Evolutionary conservation across 2,113 vertebrate genomes (phyloP), one percentile per base, ranked within the genome.

Genomic region (Corapipo altera): DNA sequence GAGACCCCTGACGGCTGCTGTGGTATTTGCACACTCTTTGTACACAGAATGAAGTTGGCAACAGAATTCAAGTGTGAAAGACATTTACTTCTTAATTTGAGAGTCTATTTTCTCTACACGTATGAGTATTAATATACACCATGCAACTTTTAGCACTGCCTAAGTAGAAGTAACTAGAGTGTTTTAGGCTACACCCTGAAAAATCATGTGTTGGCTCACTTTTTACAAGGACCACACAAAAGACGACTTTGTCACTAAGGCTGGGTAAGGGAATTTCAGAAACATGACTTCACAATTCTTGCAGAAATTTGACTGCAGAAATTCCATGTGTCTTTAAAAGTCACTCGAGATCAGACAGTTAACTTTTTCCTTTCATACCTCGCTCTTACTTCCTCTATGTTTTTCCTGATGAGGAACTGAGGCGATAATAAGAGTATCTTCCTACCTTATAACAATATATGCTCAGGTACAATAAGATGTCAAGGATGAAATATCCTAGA

Each of bases 1-100:
- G 98, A 95, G 98, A 94, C 98, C 97, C 80, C 98, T 98, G 95
- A 97, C 16, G 97, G 97, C 57, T 49, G 72, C n/a, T 52, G 9
- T 6, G 72, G 75, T 91, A 55, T 54, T 57, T 72, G 96, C 97
- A 97, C 75, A 54, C 39, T 55, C 71, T 61, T 85, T 28, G 32
- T 17, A 61, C 39, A 62, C 18, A 74, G 41, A 66, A 76, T 7
- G 43, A 87, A 80, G 28, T 3, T 46, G 61, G 49, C 64, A 72
- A 58, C 26, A 59, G 14, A 88, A 64, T 16, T 61, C 8, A 61
- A 44, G 7, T 4, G 7, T 17, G 43, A 67, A 82, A 90, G 22
- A 8, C 8, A 67, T 12, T 55, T 66, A 55, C 7, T 3, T 3
- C 30, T 59, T 41, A 20, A n/a, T 76, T 35, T 52, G 10, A 75